Evolutionary conservation across 1,140 invertebrate species (phyloP), one percentile per base, ranked within the genome.

Genomic region (Anagrus nilaparvatae): DNA sequence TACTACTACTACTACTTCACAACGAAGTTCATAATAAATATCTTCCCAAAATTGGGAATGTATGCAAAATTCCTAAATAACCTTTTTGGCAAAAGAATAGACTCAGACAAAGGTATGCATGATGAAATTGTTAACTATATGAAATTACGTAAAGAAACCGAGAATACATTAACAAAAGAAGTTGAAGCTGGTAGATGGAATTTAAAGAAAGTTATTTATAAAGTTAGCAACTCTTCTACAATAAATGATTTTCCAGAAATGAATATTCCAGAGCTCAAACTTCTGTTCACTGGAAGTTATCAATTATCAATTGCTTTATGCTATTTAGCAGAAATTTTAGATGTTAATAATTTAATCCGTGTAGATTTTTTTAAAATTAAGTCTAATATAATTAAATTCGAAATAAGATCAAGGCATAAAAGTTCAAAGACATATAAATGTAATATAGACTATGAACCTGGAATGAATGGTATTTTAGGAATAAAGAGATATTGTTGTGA

Each of bases 351-450:
- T 31, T 23, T 25, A 25, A 7, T 5, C 24, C 12, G 12, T 7
- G 12, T 5, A n/a, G 10, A 35, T 17, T 35, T 9, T 32, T 18
- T 35, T 5, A 34, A 20, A 14, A 42, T 28, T 37, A 37, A 21
- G 23, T 43, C 16, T 37, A 23, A 33, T 36, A 40, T 33, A 31
- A 21, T 48, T 30, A 44, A 48, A 44, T 21, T 44, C 14, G 13
- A 50, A 41, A 36, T 52, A 16, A 38, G 4, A 37, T 54, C 48
- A 4, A 44, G 45, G 5, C 44, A 54, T 28, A 50, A 38, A 28
- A 37, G 10, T 42, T 12, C 8, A 1, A 48, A 46, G 43, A 40
- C 9, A 0, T 46, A 53, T 5, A 29, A 29, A 9, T 50, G 39
- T 21, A 50, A 40, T 25, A 19, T 53, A 3, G 30, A 46, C 13